phyloP scores from a whole-genome alignment of 2,113 vertebrate genomes.

The Thomomys bottae region DNA sequence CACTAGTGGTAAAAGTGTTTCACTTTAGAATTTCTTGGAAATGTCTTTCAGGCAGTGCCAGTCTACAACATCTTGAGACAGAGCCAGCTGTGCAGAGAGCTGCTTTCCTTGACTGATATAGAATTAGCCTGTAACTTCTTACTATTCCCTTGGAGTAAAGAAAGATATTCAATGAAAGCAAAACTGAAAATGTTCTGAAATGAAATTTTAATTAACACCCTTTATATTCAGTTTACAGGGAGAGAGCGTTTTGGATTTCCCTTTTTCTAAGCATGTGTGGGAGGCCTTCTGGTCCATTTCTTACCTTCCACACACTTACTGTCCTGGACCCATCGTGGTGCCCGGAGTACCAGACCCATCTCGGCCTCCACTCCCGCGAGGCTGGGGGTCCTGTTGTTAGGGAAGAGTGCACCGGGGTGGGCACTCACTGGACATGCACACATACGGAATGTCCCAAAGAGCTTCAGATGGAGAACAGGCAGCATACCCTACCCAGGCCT shows the following conservation, averaged over 20 bases:
- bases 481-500: not conserved
- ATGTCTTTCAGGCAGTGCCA: not conserved
- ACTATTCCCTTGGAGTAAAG: not conserved
- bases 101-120: not conserved
- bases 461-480: too few relatives aligned
- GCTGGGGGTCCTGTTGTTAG: too few relatives aligned
- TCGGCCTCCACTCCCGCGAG: too few relatives aligned
- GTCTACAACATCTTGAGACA: not conserved
- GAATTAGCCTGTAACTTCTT: not conserved
- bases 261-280: not conserved
- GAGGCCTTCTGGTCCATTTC: not conserved
- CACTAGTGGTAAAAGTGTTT: not conserved
- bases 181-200: not conserved
- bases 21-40: not conserved
- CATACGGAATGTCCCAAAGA: too few relatives aligned
- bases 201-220: constrained; percentile 1
- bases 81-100: not conserved
- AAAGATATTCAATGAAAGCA: not conserved
- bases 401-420: too few relatives aligned
- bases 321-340: not conserved
- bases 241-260: not conserved
- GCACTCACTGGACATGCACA: too few relatives aligned
- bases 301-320: not conserved
- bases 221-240: constrained; percentile 7
- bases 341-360: too few relatives aligned